Evolutionary conservation across 1,140 invertebrate species (phyloP), one percentile per base, ranked within the genome.

Genomic region (Littorina saxatilis): DNA sequence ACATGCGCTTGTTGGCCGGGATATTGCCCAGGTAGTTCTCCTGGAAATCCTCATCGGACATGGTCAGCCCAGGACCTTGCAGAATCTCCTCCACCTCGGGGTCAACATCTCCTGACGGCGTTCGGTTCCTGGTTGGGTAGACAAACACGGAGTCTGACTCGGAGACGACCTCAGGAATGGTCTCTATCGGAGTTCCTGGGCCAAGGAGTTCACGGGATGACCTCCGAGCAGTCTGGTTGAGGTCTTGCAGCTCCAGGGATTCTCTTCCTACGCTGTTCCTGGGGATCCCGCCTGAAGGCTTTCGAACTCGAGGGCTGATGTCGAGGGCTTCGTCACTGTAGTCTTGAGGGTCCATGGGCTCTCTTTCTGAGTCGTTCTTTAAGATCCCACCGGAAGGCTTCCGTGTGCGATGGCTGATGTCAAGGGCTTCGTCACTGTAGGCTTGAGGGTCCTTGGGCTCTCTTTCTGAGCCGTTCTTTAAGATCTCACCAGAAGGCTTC

Each of bases 11-110:
- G 37, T 83, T 47, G 20, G 82, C 68, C 23, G 82, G 66, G 55
- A 83, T 79, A 58, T 83, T 83, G 15, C 82, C 82, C 68, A 83
- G 77, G 70, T 83, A 83, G 37, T 73, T 55, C 70, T 83, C 82
- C 47, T 83, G 68, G 37, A 83, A 79, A 52, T 83, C 82, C 52
- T 83, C 82, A 55, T 83, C 82, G 0, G 77, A 79, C 37, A 83
- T 37, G 17, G 55, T 58, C 32, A 76, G 32, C 27, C 35, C 76
- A 35, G 58, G 20, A 13, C 55, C 76, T 11, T 43, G 4, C 37
- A 43, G 37, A 35, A 43, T 20, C n/a, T 50, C 37, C 35, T 63
- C 63, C 9, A 47, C 27, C 39, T 39, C 63, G 1, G 39, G 1
- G 27, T 52, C 78, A 1, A 52, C 68, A 3, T 11, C 37, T 32